Conservation (phyloP, 2,113 vertebrate genomes). For the Cheirogaleus medius region DNA sequence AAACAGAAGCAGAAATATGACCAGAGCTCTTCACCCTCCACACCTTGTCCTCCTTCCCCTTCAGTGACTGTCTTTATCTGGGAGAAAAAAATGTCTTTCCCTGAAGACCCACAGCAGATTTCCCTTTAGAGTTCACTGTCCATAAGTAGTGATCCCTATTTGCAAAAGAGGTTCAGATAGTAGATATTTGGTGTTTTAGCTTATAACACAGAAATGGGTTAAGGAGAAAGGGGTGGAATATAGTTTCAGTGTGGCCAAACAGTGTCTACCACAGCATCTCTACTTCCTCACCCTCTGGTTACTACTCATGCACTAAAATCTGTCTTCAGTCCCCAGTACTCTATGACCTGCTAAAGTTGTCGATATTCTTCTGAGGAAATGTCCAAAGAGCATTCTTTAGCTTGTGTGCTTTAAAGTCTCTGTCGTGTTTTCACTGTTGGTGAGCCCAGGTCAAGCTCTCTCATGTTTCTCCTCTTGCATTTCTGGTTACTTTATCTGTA, state of each 20-base stretch:
- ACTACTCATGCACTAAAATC: not conserved
- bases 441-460: not conserved
- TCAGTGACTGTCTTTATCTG: not conserved
- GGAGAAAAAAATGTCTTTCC: not conserved
- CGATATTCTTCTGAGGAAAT: not conserved
- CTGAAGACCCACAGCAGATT: not conserved
- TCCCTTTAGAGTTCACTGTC: not conserved
- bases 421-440: not conserved
- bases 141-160: not conserved
- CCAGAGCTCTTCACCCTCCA: not conserved
- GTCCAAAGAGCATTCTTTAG: not conserved
- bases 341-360: not conserved
- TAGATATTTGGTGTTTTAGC: not conserved
- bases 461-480: not conserved
- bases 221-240: not conserved
- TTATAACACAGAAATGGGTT: not conserved
- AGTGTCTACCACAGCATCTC: not conserved
- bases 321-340: not conserved
- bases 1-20: not conserved
- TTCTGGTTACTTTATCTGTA: not conserved
- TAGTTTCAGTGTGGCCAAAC: not conserved
- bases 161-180: not conserved
- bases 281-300: not conserved
- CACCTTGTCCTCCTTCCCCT: fast-evolving
- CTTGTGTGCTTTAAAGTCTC: not conserved